Evolutionary conservation across 2,113 vertebrate genomes (phyloP).

Genomic region (Petrocephalus zakoni): DNA sequence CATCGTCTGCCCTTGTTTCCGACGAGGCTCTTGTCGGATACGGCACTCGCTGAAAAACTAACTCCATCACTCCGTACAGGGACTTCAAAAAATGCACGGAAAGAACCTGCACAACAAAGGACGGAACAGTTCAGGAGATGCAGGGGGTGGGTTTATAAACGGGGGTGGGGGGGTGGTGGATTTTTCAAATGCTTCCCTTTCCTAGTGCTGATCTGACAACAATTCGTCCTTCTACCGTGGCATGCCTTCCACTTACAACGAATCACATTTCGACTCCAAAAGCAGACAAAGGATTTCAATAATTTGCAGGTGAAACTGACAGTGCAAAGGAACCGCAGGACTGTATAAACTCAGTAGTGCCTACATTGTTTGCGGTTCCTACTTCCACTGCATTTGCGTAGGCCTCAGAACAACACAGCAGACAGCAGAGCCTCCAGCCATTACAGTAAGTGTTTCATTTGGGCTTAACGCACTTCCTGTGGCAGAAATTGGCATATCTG

Average conservation of each 20-base stretch:
- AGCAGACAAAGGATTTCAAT: background rate
- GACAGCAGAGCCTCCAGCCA: background rate
- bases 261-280: background rate
- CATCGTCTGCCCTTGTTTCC: background rate
- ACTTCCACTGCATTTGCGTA: background rate
- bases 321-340: background rate
- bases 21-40: background rate
- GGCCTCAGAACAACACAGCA: background rate
- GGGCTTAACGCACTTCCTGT: background rate
- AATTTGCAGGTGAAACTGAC: background rate
- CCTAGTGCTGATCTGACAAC: background rate
- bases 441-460: background rate
- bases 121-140: background rate
- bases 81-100: background rate
- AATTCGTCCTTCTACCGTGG: background rate
- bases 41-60: background rate
- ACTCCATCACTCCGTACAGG: background rate
- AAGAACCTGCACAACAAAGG: background rate
- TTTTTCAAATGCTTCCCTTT: background rate
- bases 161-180: too few relatives aligned
- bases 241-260: background rate
- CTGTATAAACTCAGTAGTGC: background rate
- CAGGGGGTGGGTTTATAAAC: background rate
- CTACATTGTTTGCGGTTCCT: background rate
- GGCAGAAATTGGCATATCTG: background rate